Conservation (phyloP, 2,888 invertebrate genomes). For the Dryococelus australis region DNA sequence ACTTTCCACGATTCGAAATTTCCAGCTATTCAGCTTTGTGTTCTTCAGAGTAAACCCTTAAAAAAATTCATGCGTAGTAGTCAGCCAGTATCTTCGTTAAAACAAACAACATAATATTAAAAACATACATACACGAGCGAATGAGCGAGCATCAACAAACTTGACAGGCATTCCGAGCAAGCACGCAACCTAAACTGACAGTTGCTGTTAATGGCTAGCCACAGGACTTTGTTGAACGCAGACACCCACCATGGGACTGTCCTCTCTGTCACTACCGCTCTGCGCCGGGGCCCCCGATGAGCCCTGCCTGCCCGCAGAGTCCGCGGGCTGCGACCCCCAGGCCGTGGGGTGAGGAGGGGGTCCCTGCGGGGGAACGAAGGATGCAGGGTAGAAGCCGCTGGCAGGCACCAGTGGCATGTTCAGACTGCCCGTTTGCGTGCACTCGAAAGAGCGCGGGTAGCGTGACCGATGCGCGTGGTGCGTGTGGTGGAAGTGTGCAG, state of each 20-base stretch:
- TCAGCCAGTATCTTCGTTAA: constrained; percentile 25
- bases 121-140: constrained; percentile 19
- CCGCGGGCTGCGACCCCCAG: constrained; percentile 23
- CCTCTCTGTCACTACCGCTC: constrained; percentile 64
- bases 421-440: constrained; percentile 57
- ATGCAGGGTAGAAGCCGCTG: constrained; percentile 38
- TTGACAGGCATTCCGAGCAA: constrained; percentile 3
- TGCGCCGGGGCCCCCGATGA: constrained; percentile 49
- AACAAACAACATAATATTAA: neutral
- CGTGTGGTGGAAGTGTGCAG: constrained; percentile 50
- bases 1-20: neutral
- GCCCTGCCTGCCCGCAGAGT: constrained; percentile 35
- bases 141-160: constrained; percentile 28
- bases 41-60: neutral
- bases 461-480: constrained; percentile 46
- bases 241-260: constrained; percentile 86
- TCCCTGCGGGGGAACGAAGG: constrained; percentile 31
- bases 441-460: constrained; percentile 55
- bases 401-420: constrained; percentile 55
- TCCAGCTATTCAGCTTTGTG: neutral
- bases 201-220: constrained; percentile 75
- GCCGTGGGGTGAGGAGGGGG: constrained; percentile 37
- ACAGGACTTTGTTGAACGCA: constrained; percentile 93
- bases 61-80: neutral
- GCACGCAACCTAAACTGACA: constrained; percentile 29